Base-by-base conservation (phyloP, 2,888 invertebrate species). In the Allophyes oxyacanthae region DNA sequence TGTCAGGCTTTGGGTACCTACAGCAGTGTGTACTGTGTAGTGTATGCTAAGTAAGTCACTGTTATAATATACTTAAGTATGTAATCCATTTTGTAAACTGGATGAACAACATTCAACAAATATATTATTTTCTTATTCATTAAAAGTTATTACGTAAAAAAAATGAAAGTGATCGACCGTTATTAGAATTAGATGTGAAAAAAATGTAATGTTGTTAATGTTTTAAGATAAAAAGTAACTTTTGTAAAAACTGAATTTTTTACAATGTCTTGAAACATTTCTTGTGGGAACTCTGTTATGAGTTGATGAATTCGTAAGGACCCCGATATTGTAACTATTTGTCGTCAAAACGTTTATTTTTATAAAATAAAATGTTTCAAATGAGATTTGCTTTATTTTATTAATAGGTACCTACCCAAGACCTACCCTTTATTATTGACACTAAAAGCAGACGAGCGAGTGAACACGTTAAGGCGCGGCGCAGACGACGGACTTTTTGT, bases 191-290 rank as follows among this genome's bases (percentile, higher is more conserved):
- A 94, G 94, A 90, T 88, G 92, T 92, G 92, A 88, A 89, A 82
- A 58, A 86, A 92, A 88, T 93, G 94, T 94, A 94, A 94, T 88
- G 94, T 94, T 94, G 94, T 94, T 95, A 95, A 95, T 92, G 93
- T 94, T 94, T 95, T 95, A 95, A 95, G 95, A 89, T 92, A 89
- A 85, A 88, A 90, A 94, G 94, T 95, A 95, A 95, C 94, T 95
- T 96, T 96, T 96, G 95, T 95, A 95, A 95, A 94, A 95, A 94
- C 95, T 95, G 88, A 92, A 90, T 92, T 94, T 94, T 95, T 94
- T 94, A 95, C 95, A 95, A 95, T 95, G 95, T 96, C 96, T 96
- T 95, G 95, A 95, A 95, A 95, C 95, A 95, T 95, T 95, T 89
- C 89, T 86, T 87, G 84, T 81, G 89, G 83, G 82, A 82, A 86